A percentile compares a stretch with the other conserved stretches of the same genome.
These are phyloP conservation scores for Anser cygnoides DNA, from an alignment of 2,113 vertebrate species.

Conservation along the genomic window DNA sequence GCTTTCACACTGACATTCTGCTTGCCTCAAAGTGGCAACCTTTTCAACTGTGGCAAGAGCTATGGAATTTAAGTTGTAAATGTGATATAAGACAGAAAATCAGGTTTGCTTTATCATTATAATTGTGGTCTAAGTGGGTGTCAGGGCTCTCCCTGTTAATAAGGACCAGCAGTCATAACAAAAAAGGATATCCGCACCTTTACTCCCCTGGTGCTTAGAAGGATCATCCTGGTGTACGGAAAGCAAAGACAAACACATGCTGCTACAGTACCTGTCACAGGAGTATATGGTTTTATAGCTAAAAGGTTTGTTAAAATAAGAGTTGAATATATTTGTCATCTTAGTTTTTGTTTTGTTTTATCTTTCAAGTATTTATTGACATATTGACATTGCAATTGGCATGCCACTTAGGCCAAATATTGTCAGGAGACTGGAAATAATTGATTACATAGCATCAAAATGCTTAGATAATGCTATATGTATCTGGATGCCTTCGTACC, in stretches of 20 bases:
- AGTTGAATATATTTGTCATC: not conserved
- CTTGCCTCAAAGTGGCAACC: not conserved
- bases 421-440: not conserved
- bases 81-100: not conserved
- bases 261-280: not conserved
- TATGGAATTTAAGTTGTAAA: not conserved
- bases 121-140: not conserved
- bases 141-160: not conserved
- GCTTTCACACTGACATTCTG: not conserved
- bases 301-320: not conserved
- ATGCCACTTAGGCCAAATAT: not conserved
- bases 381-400: not conserved
- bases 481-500: not conserved
- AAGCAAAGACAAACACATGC: not conserved
- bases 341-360: not conserved
- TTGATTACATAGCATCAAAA: not conserved
- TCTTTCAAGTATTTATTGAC: not conserved
- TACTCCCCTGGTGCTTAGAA: accelerated
- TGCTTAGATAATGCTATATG: not conserved
- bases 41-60: not conserved
- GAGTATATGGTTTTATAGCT: not conserved
- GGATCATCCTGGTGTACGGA: not conserved
- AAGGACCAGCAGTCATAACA: not conserved
- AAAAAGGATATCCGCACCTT: not conserved
- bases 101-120: not conserved